phyloP scores from a whole-genome alignment of 2,888 invertebrate species.

The Stenodera caucasica region DNA sequence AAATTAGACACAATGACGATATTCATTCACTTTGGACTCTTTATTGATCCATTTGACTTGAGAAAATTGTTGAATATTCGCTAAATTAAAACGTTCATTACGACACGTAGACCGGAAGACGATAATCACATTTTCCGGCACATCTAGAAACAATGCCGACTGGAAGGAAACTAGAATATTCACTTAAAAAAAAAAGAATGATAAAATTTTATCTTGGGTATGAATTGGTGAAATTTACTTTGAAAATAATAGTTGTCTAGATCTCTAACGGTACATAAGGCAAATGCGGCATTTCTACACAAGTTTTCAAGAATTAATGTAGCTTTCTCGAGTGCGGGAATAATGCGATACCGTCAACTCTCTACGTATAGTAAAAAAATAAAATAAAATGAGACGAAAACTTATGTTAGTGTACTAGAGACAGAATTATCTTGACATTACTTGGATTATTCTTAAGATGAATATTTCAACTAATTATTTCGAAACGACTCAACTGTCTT shows the following conservation, averaged over 20 bases:
- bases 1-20: constrained; percentile 14
- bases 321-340: constrained; percentile 35
- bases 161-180: neutral
- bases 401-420: neutral
- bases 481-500: neutral
- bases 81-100: constrained; percentile 17
- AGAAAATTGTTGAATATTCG: constrained; percentile 10
- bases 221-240: constrained; percentile 1
- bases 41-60: constrained; percentile 12
- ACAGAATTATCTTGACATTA: neutral
- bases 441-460: too few relatives aligned
- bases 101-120: neutral
- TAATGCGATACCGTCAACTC: constrained; percentile 26
- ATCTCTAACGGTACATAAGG: constrained; percentile 18
- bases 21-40: constrained; percentile 13
- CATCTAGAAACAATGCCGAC: neutral
- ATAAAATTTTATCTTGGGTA: too few relatives aligned
- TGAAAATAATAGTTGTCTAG: constrained; percentile 6
- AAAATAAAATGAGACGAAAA: too few relatives aligned
- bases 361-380: neutral
- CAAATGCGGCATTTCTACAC: constrained; percentile 23
- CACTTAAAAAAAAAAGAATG: neutral
- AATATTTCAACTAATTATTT: too few relatives aligned
- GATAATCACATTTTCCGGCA: neutral
- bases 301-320: constrained; percentile 40